phyloP scores from a whole-genome alignment of 2,888 invertebrate genomes.

The Oligia latruncula region DNA sequence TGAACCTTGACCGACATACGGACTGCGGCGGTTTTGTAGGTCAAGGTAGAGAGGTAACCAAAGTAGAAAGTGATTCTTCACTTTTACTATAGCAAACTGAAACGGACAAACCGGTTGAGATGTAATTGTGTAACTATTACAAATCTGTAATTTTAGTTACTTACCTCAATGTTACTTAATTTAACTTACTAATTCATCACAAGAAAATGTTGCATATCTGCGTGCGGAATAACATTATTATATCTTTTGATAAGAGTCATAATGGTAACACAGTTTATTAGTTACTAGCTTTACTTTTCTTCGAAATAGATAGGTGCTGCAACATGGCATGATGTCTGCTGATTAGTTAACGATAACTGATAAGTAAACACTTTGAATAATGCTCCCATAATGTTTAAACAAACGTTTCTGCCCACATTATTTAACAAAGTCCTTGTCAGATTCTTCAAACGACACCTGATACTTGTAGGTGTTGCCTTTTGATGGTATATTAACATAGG shows the following conservation, averaged over 20 bases:
- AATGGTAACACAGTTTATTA: constrained; percentile 46
- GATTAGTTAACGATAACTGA: constrained; percentile 48
- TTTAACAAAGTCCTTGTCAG: constrained; percentile 9
- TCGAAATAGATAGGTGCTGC: constrained; percentile 58
- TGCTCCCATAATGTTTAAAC: background rate
- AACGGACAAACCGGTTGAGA: constrained; percentile 53
- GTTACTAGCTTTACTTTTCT: constrained; percentile 56
- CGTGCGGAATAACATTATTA: constrained; percentile 16
- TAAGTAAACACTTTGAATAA: constrained; percentile 38
- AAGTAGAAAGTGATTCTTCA: constrained; percentile 61
- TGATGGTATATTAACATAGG: constrained; percentile 47
- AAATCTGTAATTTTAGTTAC: constrained; percentile 19
- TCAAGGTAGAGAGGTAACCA: constrained; percentile 59
- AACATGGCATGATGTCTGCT: constrained; percentile 57
- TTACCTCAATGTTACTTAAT: constrained; percentile 17
- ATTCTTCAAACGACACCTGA: constrained; percentile 6
- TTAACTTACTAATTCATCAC: constrained; percentile 26
- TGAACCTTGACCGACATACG: constrained; percentile 60
- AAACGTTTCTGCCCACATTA: background rate
- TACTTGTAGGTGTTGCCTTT: constrained; percentile 31
- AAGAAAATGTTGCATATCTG: background rate
- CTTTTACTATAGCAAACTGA: constrained; percentile 54
- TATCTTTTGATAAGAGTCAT: constrained; percentile 47
- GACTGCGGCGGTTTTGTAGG: constrained; percentile 47
- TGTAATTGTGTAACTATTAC: constrained; percentile 42